Base-by-base conservation (phyloP, 1,140 invertebrate genomes). In the Drosophila yakuba region DNA sequence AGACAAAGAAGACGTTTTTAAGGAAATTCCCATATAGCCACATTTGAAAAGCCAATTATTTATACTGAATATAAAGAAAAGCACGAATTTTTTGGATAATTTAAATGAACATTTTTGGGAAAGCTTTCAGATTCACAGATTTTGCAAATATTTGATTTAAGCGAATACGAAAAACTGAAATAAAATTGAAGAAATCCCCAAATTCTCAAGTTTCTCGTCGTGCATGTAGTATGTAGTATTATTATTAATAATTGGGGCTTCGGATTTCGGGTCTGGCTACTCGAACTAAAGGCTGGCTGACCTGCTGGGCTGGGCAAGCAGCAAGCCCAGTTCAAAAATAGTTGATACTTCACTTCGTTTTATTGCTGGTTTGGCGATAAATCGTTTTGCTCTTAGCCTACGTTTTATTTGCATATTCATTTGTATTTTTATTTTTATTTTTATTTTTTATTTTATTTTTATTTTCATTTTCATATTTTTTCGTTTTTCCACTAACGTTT, bases 251-350 rank as follows among this genome's bases (percentile, higher is more conserved):
- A 44, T 20, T 11, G 47, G 39, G 48, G 35, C 10, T 32, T 56
- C 28, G 17, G 44, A 55, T 41, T 44, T 59, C 23, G 61, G 52
- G 50, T 44, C 17, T 66, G 47, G 48, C 60, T 66, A 55, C 59
- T 78, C 74, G 81, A 85, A 85, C 81, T 86, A 56, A 60, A 36
- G 44, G 67, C 68, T 74, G 58, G 82, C 82, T 86, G 61, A 45
- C 61, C 73, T 86, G 83, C 82, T 88, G 82, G 82, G 82, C 82
- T 86, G 82, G 74, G 78, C 82, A 81, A 69, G 62, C 82, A 86
- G 83, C 83, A 66, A 88, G 83, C 66, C 75, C 54, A 88, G 83
- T 88, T 86, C 74, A 88, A 88, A 73, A 52, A 71, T 71, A 71
- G 36, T 69, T 48, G 28, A 36, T 25, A 55, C 57, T 69, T 25